Conservation (phyloP, 2,797 vertebrate genomes). For the Coranthus polyacanthus region DNA sequence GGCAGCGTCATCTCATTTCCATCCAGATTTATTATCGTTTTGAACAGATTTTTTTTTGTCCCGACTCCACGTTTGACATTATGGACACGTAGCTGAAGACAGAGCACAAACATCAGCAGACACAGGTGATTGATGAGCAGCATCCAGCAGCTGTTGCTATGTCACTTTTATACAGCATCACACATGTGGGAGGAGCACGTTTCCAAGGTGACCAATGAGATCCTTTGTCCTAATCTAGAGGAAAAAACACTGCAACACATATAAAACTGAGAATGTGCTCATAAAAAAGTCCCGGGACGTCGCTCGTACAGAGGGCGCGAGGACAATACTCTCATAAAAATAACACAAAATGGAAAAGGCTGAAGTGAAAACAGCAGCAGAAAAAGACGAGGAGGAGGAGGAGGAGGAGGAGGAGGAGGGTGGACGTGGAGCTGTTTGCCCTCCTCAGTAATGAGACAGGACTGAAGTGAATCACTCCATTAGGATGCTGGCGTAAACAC, state of each 20-base stretch:
- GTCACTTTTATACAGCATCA: slow-evolving; percentile 52
- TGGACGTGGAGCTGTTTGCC: slow-evolving; percentile 39
- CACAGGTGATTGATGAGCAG: slow-evolving; percentile 63
- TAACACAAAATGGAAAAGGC: slow-evolving; percentile 25
- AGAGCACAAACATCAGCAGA: slow-evolving; percentile 35
- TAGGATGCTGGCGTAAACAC: slow-evolving; percentile 32
- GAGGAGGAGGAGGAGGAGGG: not conserved
- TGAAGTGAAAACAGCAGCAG: slow-evolving; percentile 22
- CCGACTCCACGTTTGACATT: slow-evolving; percentile 36
- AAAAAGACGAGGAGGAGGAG: not conserved
- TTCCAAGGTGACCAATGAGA: slow-evolving; percentile 60
- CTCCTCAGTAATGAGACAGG: slow-evolving; percentile 48
- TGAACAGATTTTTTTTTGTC: slow-evolving; percentile 10
- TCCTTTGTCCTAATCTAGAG: slow-evolving; percentile 16
- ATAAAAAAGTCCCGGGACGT: slow-evolving; percentile 59
- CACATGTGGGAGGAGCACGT: slow-evolving; percentile 41
- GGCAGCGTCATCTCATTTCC: slow-evolving; percentile 36
- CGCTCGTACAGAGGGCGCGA: too few species aligned
- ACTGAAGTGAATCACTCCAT: slow-evolving; percentile 53
- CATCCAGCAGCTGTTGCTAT: slow-evolving; percentile 67
- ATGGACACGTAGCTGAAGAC: slow-evolving; percentile 38
- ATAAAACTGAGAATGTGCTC: slow-evolving; percentile 66
- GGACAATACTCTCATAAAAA: slow-evolving; percentile 64
- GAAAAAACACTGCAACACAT: slow-evolving; percentile 26
- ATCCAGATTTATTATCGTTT: slow-evolving; percentile 45